These are phyloP conservation scores for Calosoma granatense DNA, from an alignment of 1,140 invertebrate species.

Conservation along the genomic window DNA sequence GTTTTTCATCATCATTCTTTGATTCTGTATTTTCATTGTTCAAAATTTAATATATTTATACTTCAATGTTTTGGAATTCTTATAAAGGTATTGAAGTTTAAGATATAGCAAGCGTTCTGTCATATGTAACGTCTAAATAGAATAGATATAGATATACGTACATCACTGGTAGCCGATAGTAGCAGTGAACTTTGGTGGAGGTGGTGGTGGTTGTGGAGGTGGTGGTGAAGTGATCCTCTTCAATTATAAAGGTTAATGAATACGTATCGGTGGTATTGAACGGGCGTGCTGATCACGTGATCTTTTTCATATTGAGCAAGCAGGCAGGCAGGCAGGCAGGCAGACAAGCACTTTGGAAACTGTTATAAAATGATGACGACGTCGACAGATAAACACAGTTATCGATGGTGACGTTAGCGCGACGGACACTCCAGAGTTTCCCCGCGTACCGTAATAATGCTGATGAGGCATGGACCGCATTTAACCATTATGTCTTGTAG, in stretches of 20 bases:
- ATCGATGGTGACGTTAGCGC: background rate
- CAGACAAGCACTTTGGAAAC: background rate
- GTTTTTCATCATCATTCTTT: too few species aligned
- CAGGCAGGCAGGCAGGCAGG: background rate
- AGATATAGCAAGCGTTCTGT: too few species aligned
- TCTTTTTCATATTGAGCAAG: background rate
- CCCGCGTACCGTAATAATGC: background rate
- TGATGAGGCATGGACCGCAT: conserved; percentile 1
- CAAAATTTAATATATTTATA: too few species aligned
- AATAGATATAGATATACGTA: too few species aligned
- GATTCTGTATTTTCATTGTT: too few species aligned
- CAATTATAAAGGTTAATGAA: background rate
- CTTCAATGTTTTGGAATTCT: too few species aligned
- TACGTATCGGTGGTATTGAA: background rate
- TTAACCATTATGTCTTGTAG: background rate
- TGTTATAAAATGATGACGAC: conserved; percentile 1
- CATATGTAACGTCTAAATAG: too few species aligned
- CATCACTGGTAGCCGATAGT: too few species aligned
- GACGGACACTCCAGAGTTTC: background rate
- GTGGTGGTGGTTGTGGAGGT: too few species aligned
- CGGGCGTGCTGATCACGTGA: background rate
- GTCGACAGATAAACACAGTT: conserved; percentile 2
- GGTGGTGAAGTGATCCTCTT: too few species aligned
- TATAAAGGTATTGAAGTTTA: too few species aligned
- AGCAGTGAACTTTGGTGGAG: too few species aligned